Evolutionary conservation across 2,888 invertebrate species (phyloP), one percentile per base, ranked within the genome.

Genomic region (Brenthis ino): DNA sequence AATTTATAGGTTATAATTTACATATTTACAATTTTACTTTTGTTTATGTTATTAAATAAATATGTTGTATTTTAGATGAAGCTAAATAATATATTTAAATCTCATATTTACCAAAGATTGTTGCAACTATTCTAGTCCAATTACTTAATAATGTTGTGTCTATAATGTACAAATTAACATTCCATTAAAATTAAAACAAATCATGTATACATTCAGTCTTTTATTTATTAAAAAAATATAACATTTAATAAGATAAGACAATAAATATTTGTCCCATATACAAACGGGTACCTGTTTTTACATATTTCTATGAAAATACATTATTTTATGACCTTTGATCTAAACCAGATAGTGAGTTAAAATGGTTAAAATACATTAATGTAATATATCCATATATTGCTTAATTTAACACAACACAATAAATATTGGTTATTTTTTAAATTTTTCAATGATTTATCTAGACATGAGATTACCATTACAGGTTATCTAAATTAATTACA

Each of bases 181-280:
- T 14, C 16, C 24, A 57, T 61, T 67, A 47, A 53, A 50, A 24
- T 43, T 33, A 67, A 74, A 66, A 69, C 67, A 72, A 72, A 53
- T 43, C 37, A 33, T 65, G 61, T 64, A 51, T 60, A 67, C 65
- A 70, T 69, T 77, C 76, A 77, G 76, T 77, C 77, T 77, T 77
- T 75, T 74, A 75, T 77, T 77, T 71, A 73, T 64, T 68, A 63
- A 66, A 69, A 76, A 75, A 74, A 76, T 74, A 77, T 71, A 73
- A 74, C 61, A 67, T 73, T 67, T 69, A 57, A 56, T 68, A 66
- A 43, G 37, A 54, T 68, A 66, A 43, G 37, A 54, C 48, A 53
- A 56, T 50, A 61, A 61, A 67, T 61, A 65, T 55, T 47, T 56
- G 48, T 24, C 33, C 11, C 33, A 50, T 43, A 33, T 57, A 68